A percentile compares a stretch with the other conserved stretches of the same genome.
Conservation (phyloP, 37 sponge, comb jelly and placozoan genomes). For the Ephydatia muelleri region DNA sequence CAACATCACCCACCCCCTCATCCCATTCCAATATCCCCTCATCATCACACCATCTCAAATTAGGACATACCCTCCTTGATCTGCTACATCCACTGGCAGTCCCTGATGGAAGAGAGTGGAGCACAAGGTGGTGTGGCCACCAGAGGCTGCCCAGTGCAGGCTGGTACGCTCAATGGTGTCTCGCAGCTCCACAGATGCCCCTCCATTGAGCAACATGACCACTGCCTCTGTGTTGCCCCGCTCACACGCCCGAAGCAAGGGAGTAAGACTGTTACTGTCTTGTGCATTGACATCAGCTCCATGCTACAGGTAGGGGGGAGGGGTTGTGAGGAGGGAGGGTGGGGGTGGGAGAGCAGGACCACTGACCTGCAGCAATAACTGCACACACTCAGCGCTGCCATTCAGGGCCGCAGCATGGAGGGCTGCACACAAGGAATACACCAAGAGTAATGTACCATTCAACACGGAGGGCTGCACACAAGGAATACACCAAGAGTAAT, state of each 20-base stretch:
- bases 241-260: constrained; percentile 89
- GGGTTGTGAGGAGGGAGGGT: background rate
- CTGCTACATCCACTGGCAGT: constrained; percentile 42
- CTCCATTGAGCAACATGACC: constrained; percentile 68
- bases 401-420: constrained; percentile 82
- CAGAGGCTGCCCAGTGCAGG: constrained; percentile 93
- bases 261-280: constrained; percentile 76
- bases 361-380: constrained; percentile 77
- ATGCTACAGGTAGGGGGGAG: constrained; percentile 25
- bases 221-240: constrained; percentile 79
- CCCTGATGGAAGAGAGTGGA: constrained; percentile 66
- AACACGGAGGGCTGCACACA: background rate
- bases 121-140: constrained; percentile 82
- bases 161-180: constrained; percentile 70
- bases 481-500: background rate
- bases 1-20: background rate
- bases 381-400: constrained; percentile 72
- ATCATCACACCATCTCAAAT: too few species aligned
- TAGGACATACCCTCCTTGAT: constrained; percentile 49
- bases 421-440: constrained; percentile 37
- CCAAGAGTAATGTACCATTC: background rate
- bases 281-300: constrained; percentile 63
- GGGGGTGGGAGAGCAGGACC: background rate
- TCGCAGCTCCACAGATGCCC: constrained; percentile 60
- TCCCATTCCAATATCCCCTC: background rate